Percentiles rank a stretch among this genome's conserved stretches.
These are phyloP conservation scores for Peromyscus melanophrys DNA, from an alignment of 2,797 vertebrate genomes.

Conservation along the genomic window DNA sequence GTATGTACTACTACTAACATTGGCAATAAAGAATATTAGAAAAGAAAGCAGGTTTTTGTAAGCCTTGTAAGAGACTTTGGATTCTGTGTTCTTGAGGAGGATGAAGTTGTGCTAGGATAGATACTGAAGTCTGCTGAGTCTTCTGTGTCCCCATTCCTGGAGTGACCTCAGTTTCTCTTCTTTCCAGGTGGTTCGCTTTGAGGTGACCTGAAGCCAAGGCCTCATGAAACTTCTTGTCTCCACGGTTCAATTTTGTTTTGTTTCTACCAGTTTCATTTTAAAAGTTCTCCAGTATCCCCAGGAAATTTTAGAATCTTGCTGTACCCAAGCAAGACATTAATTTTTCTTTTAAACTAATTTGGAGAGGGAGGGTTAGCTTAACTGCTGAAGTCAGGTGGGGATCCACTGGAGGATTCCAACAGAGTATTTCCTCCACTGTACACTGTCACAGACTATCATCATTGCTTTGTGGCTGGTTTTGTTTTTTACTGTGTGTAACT, in stretches of 20 bases:
- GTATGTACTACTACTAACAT: slow-evolving; percentile 66
- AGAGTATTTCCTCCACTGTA: slow-evolving; percentile 87
- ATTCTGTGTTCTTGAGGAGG: slow-evolving; percentile 25
- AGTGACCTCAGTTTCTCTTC: slow-evolving; percentile 87
- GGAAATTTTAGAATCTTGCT: slow-evolving; percentile 86
- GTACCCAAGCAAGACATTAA: slow-evolving; percentile 86
- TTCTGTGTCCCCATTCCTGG: slow-evolving; percentile 31
- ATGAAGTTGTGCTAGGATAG: not conserved
- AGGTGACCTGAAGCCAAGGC: slow-evolving; percentile 86
- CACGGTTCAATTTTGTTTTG: slow-evolving; percentile 85
- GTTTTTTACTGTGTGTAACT: slow-evolving; percentile 93
- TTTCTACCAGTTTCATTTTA: slow-evolving; percentile 88
- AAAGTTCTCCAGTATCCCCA: slow-evolving; percentile 87
- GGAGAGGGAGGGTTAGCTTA: slow-evolving; percentile 87
- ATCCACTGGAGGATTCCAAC: slow-evolving; percentile 84
- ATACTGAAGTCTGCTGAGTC: not conserved
- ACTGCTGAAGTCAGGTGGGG: slow-evolving; percentile 87
- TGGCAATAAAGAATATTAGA: not conserved
- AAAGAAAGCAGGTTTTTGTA: slow-evolving; percentile 64
- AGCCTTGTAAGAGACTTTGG: slow-evolving; percentile 3
- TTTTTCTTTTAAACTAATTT: slow-evolving; percentile 89
- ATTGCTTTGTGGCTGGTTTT: slow-evolving; percentile 90
- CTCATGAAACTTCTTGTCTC: slow-evolving; percentile 85
- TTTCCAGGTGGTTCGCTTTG: slow-evolving; percentile 89
- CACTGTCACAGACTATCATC: slow-evolving; percentile 88